Evolutionary conservation across 2,113 vertebrate species (phyloP), one percentile per base, ranked within the genome.

Genomic region (Xiphorhynchus elegans): DNA sequence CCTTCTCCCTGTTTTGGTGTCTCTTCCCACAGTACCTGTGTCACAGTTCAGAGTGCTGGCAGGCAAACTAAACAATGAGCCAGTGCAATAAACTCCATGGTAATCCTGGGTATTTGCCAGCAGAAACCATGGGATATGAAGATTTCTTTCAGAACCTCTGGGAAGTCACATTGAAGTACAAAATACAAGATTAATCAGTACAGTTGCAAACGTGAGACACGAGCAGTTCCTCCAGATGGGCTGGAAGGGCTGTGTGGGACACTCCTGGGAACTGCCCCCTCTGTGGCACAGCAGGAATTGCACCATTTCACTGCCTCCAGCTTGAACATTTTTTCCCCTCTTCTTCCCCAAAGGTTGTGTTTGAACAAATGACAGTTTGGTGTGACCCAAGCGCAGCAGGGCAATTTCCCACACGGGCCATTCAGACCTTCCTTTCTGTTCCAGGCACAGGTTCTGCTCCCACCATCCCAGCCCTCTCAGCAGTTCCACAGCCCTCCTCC

Each of bases 301-400:
- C 40, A 35, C 7, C 79, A 62, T 24, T 59, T 13, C 56, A 52
- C 7, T 50, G 56, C 42, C 26, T 49, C 47, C 42, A 2, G 2
- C 11, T 17, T 16, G 2, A 39, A 44, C 12, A 0, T 2, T 7
- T 6, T 8, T 2, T 19, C 15, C 5, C 23, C 63, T 46, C 59
- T 33, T 56, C 52, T 33, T 56, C 52, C 59, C 73, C 64, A 4
- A 47, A 77, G 63, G 17, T 0, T 55, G 28, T 21, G 13, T 24
- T 62, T 67, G 56, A 87, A 70, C 17, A 59, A 35, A 1, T 14
- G 62, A 8, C 29, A 52, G 21, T 21, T 6, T 42, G 29, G 0
- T 39, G 50, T 40, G 74, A 13, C 39, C 56, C 16, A 9, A 29
- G 14, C 56, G 50, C 58, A 56, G 29, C 42, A 29, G 3, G 29